These are phyloP conservation scores for Synanthedon vespiformis DNA, from an alignment of 2,888 invertebrate genomes.

Conservation along the genomic window DNA sequence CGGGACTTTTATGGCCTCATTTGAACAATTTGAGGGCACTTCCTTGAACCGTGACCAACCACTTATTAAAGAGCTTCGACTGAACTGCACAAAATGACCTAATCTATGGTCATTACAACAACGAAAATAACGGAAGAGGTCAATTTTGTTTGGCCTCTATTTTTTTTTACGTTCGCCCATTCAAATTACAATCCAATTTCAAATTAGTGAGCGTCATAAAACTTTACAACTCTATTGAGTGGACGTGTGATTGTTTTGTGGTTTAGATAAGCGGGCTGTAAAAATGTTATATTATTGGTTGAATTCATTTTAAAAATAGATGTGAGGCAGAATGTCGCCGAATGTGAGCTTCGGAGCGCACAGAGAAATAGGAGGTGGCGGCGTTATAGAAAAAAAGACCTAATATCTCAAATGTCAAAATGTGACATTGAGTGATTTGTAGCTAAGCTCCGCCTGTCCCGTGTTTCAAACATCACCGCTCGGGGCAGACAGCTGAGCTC, in stretches of 20 bases:
- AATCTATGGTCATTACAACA: constrained; percentile 1
- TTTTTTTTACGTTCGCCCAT: constrained; percentile 22
- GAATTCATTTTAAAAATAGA: background rate
- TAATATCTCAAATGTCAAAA: constrained; percentile 73
- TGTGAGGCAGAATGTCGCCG: constrained; percentile 16
- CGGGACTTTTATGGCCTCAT: constrained; percentile 57
- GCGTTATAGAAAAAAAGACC: constrained; percentile 68
- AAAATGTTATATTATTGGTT: too few species aligned
- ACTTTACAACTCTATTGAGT: constrained; percentile 47
- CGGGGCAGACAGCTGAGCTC: constrained; percentile 67
- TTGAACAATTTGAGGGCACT: constrained; percentile 52
- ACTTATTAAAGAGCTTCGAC: constrained; percentile 21
- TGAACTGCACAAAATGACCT: constrained; percentile 3
- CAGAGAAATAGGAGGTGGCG: constrained; percentile 55
- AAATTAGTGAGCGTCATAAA: constrained; percentile 38
- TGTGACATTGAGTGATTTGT: constrained; percentile 73
- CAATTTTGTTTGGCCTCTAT: constrained; percentile 18
- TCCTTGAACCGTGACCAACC: constrained; percentile 51
- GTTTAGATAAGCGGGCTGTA: constrained; percentile 1
- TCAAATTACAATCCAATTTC: constrained; percentile 36
- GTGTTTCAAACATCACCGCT: constrained; percentile 72
- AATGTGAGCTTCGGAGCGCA: constrained; percentile 19
- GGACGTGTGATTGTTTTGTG: constrained; percentile 46
- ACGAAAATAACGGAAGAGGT: constrained; percentile 9
- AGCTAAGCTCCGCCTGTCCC: constrained; percentile 72